These are phyloP conservation scores for Bombus haemorrhoidalis DNA, from an alignment of 1,140 invertebrate species.

Conservation along the genomic window DNA sequence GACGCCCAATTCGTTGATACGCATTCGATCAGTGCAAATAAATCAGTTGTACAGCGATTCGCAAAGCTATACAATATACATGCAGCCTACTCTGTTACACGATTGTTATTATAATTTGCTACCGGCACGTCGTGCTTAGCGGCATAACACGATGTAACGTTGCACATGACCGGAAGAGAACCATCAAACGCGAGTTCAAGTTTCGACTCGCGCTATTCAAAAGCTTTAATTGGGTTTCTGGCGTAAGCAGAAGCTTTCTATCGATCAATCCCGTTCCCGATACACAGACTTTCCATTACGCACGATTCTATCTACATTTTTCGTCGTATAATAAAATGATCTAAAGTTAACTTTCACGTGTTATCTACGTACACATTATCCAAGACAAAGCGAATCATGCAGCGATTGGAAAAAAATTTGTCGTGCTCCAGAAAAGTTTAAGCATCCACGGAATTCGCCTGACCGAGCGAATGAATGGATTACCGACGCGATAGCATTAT, in stretches of 20 bases:
- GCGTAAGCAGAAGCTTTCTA: constrained; percentile 41
- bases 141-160: not conserved
- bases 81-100: not conserved
- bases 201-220: constrained; percentile 55
- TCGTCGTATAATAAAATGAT: no score
- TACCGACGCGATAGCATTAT: constrained; percentile 39
- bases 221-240: constrained; percentile 60
- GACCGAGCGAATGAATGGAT: constrained; percentile 26
- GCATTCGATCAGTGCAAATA: not conserved
- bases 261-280: constrained; percentile 14
- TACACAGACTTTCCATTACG: constrained; percentile 14
- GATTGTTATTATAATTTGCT: constrained; percentile 33
- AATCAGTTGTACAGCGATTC: not conserved
- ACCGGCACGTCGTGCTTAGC: not conserved
- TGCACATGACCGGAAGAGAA: not conserved
- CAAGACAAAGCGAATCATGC: not conserved
- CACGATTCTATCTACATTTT: not conserved
- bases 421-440: constrained; percentile 27
- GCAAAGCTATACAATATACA: not conserved
- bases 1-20: no score
- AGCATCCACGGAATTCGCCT: constrained; percentile 43
- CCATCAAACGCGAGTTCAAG: constrained; percentile 42
- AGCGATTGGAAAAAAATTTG: not conserved
- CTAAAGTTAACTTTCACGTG: no score
- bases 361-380: no score